A percentile compares a stretch with the other conserved stretches of the same genome.
Evolutionary conservation across 2,113 vertebrate genomes (phyloP).

Genomic region (Chiloscyllium plagiosum): DNA sequence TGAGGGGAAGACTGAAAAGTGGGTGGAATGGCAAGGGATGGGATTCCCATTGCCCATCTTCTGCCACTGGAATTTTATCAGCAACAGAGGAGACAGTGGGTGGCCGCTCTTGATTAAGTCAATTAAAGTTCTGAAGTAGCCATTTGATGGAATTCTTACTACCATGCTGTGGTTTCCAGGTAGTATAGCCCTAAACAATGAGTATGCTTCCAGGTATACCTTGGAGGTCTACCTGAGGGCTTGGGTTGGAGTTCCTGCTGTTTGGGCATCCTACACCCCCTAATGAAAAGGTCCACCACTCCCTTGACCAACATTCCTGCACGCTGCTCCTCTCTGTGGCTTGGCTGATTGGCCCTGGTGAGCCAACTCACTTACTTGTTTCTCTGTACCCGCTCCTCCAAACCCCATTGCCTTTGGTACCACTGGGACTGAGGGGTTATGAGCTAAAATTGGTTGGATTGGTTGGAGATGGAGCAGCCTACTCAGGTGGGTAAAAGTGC

Average conservation of each 20-base stretch:
- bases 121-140: neutral
- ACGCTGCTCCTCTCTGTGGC: too few relatives aligned
- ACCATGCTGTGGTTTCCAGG: neutral
- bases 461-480: too few relatives aligned
- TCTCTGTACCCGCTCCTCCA: neutral
- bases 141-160: neutral
- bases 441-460: neutral
- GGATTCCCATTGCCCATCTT: neutral
- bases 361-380: neutral
- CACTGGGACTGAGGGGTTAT: neutral
- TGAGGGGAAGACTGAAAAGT: neutral
- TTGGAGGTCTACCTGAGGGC: too few relatives aligned
- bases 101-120: neutral
- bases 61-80: neutral
- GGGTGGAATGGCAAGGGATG: neutral
- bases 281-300: too few relatives aligned
- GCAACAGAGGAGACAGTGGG: neutral
- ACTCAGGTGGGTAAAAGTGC: neutral
- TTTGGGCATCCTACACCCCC: too few relatives aligned
- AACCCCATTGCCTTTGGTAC: too few relatives aligned
- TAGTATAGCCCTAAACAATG: too few relatives aligned
- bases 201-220: too few relatives aligned
- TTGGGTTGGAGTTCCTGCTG: too few relatives aligned
- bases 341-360: too few relatives aligned
- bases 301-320: too few relatives aligned